Conservation (phyloP, 2,888 invertebrate genomes). For the Acleris holmiana region DNA sequence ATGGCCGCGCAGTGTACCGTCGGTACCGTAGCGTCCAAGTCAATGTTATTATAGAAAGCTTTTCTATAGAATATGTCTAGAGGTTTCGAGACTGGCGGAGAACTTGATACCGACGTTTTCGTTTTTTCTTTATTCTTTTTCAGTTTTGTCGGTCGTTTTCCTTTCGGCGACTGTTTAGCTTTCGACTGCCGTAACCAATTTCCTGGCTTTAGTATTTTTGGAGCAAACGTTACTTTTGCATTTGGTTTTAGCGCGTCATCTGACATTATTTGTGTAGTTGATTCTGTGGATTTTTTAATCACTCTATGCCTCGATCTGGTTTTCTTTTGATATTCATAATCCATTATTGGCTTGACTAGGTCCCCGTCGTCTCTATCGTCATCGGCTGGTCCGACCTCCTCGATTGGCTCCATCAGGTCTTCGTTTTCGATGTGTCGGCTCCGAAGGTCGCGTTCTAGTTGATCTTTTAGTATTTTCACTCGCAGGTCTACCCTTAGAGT, state of each 20-base stretch:
- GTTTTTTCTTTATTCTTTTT: no score
- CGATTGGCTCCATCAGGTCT: not conserved
- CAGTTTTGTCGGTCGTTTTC: not conserved
- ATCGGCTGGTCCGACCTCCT: not conserved
- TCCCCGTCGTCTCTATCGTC: constrained; percentile 9
- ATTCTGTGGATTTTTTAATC: no score
- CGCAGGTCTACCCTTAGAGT: not conserved
- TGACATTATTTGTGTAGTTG: no score
- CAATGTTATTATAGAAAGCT: not conserved
- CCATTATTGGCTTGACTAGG: constrained; percentile 7
- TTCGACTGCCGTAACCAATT: no score
- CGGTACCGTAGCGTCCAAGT: not conserved
- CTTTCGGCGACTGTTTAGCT: not conserved
- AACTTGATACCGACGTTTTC: not conserved
- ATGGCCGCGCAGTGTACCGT: constrained; percentile 17
- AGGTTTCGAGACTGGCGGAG: not conserved
- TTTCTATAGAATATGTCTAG: constrained; percentile 23
- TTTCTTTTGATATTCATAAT: constrained; percentile 8
- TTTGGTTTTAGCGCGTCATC: no score
- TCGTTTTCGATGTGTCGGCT: not conserved
- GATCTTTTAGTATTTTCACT: not conserved
- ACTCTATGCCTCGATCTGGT: not conserved
- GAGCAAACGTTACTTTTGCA: no score
- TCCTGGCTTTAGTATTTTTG: no score
- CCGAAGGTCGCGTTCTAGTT: not conserved